Evolutionary conservation across 2,888 invertebrate species (phyloP).

Genomic region (Tinea semifulvella): DNA sequence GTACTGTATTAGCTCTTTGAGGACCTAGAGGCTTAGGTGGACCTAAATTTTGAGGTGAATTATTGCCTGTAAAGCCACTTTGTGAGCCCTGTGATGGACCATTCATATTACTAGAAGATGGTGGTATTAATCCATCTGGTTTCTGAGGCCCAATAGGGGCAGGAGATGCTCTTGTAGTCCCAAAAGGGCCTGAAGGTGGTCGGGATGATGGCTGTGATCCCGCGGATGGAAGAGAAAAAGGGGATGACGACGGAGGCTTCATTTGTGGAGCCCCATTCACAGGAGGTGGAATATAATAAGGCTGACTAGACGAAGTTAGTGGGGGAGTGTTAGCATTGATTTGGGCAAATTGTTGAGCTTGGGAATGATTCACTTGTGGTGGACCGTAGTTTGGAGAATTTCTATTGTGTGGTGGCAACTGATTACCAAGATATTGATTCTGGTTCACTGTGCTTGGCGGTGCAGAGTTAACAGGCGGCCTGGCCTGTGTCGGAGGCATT

Average conservation of each 20-base stretch:
- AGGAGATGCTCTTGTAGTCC: conserved; percentile 10
- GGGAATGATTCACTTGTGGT: conserved; percentile 18
- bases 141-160: conserved; percentile 19
- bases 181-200: conserved; percentile 25
- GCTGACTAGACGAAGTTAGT: conserved; percentile 51
- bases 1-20: conserved; percentile 19
- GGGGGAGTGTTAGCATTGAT: conserved; percentile 58
- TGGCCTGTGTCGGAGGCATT: conserved; percentile 35
- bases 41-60: not conserved
- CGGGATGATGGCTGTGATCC: not conserved
- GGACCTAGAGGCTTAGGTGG: conserved; percentile 20
- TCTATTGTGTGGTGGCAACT: conserved; percentile 24
- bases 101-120: not conserved
- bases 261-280: conserved; percentile 38
- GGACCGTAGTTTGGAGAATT: conserved; percentile 25
- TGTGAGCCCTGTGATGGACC: conserved; percentile 9
- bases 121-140: conserved; percentile 18
- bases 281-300: conserved; percentile 33
- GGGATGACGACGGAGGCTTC: not conserved
- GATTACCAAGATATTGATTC: conserved; percentile 29
- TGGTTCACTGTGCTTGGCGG: conserved; percentile 21
- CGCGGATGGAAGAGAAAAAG: not conserved
- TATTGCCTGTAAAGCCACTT: not conserved
- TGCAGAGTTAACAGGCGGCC: conserved; percentile 29
- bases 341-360: conserved; percentile 32